Base-by-base conservation (phyloP, 1,140 invertebrate species). In the Zaprionus tsacasi region DNA sequence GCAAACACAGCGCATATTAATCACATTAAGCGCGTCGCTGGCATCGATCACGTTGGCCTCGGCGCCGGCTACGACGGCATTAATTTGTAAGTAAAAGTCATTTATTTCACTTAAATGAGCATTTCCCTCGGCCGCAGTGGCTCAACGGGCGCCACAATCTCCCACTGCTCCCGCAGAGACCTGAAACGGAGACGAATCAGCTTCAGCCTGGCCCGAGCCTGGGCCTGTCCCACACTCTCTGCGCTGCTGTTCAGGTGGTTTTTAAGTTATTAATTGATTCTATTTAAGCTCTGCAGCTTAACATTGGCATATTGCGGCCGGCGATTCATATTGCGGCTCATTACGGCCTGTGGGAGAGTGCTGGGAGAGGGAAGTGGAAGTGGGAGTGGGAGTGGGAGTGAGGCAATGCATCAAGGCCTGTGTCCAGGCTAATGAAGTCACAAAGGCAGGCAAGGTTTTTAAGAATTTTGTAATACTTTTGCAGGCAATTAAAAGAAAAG, bases 11-110 rank as follows among this genome's bases (percentile, higher is more conserved):
- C 97, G 82, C 98, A 99, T 93, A 98, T 98, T 92, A 98, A 98
- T 94, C 96, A 98, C 94, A 98, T 99, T 92, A 95, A 96, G 80
- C 95, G 96, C 83, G 94, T 97, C 69, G 96, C 96, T 74, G 97
- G 97, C 71, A 95, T 97, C 79, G 97, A 99, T 94, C 96, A 97
- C 93, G 96, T 98, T 72, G 97, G 97, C 54, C 94, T 98, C 63
- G 97, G 97, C 75, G 96, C 96, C 59, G 97, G 96, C 79, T 98
- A 96, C 93, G 97, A 98, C 92, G 97, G 97, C 90, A 97, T 98
- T 93, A 97, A 97, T 94, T 96, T 95, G 97, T 98, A 95, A 97
- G 96, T 96, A 93, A 76, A 86, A 89, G 71, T 89, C 78, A 89
- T 89, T 89, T 89, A 89, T 89, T 89, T 89, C 86, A 89, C 85